Conservation (phyloP, 2,888 invertebrate genomes). For the Rosalia funebris region DNA sequence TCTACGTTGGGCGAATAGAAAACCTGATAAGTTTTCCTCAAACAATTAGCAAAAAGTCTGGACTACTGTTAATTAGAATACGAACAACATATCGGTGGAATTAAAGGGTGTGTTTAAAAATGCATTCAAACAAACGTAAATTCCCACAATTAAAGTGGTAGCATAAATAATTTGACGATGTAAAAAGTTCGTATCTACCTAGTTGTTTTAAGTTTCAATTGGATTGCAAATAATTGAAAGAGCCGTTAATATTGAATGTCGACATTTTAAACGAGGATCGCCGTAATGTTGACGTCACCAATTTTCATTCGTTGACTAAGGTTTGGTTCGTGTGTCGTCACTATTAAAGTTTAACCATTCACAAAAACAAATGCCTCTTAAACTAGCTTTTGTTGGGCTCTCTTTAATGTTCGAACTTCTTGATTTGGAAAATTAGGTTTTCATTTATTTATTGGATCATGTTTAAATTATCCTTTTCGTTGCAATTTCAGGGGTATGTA, state of each 20-base stretch:
- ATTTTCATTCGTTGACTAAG: constrained; percentile 57
- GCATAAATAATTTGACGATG: constrained; percentile 54
- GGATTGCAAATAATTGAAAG: constrained; percentile 56
- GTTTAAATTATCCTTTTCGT: constrained; percentile 33
- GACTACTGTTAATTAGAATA: constrained; percentile 27
- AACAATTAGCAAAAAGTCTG: constrained; percentile 23
- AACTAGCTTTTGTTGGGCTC: constrained; percentile 43
- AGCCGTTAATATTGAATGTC: constrained; percentile 55
- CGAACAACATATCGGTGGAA: constrained; percentile 20
- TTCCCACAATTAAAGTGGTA: constrained; percentile 25
- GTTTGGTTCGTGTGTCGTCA: constrained; percentile 56
- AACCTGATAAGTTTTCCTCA: constrained; percentile 19
- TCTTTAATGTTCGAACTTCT: constrained; percentile 49
- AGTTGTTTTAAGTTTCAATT: constrained; percentile 57
- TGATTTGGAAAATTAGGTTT: constrained; percentile 44
- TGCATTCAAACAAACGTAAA: constrained; percentile 24
- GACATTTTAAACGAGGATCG: constrained; percentile 56
- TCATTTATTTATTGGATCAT: constrained; percentile 44
- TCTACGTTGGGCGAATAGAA: constrained; percentile 1
- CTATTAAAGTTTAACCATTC: constrained; percentile 55
- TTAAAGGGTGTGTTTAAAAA: constrained; percentile 26
- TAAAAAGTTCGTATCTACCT: constrained; percentile 51
- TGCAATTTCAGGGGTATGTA: constrained; percentile 5
- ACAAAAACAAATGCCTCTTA: constrained; percentile 52
- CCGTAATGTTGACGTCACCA: constrained; percentile 51